These are phyloP conservation scores for Adela reaumurella DNA, from an alignment of 2,888 invertebrate species.

Conservation along the genomic window DNA sequence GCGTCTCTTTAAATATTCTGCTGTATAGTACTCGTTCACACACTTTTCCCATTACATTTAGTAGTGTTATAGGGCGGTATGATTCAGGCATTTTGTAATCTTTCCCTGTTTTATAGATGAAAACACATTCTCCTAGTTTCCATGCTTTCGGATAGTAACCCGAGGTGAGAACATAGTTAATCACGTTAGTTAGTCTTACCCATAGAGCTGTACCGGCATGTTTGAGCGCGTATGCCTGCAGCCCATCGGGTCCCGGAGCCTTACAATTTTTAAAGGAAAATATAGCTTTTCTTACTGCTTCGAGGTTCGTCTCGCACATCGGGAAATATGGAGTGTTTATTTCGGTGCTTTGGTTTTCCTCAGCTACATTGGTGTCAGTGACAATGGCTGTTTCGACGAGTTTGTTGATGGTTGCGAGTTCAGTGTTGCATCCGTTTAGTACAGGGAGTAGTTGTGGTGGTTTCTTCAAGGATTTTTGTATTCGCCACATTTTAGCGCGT, in stretches of 20 bases:
- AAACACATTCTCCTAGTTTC: constrained; percentile 1
- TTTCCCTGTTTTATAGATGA: constrained; percentile 1
- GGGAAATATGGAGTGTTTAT: not conserved
- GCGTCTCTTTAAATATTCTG: too few species aligned
- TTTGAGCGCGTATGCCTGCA: not conserved
- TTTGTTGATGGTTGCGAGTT: not conserved
- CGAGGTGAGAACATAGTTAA: not conserved
- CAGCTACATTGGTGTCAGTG: not conserved
- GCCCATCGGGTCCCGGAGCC: not conserved
- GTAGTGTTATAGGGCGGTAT: not conserved
- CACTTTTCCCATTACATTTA: not conserved
- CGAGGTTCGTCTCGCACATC: not conserved
- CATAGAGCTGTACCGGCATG: not conserved
- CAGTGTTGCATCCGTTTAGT: not conserved
- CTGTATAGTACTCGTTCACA: not conserved
- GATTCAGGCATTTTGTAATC: not conserved
- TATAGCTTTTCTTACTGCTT: not conserved
- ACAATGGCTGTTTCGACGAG: not conserved
- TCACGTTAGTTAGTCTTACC: not conserved
- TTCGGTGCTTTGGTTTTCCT: not conserved
- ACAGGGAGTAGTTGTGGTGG: not conserved
- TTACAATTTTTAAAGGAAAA: not conserved
- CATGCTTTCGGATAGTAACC: constrained; percentile 1
- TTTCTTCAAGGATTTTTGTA: not conserved
- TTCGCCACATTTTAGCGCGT: not conserved